Evolutionary conservation across 2,113 vertebrate genomes (phyloP).

Genomic region (Hemiprocne comata): DNA sequence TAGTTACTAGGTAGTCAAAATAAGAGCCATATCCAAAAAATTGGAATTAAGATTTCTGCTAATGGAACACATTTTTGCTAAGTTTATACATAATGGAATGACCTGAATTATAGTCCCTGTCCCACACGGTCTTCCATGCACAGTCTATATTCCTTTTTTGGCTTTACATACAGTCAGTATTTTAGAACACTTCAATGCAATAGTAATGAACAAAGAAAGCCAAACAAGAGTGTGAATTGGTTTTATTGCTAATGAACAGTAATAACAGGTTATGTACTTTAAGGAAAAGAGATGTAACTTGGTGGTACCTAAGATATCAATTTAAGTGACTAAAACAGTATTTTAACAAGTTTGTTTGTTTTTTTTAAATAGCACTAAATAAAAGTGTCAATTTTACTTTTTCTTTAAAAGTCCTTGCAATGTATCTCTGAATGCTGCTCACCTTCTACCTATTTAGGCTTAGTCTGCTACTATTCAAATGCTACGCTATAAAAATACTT

Average conservation of each 20-base stretch:
- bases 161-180: background rate
- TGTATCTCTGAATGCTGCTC: background rate
- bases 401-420: background rate
- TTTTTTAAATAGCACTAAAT: too few species aligned
- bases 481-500: background rate
- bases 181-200: background rate
- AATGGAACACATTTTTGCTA: background rate
- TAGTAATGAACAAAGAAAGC: background rate
- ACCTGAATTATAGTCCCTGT: background rate
- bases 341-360: too few species aligned
- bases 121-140: background rate
- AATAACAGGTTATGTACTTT: background rate
- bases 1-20: background rate
- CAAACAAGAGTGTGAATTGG: background rate
- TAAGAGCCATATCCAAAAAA: background rate
- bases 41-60: background rate
- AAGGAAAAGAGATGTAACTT: background rate
- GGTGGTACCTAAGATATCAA: background rate
- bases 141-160: background rate
- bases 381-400: background rate
- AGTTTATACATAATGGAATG: background rate
- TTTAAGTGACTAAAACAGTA: background rate
- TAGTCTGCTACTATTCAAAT: background rate
- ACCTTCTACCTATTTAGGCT: background rate
- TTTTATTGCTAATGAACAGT: background rate